Percentiles rank a stretch among this genome's conserved stretches.
phyloP scores from a whole-genome alignment of 2,888 invertebrate species.

The Dysmachus trigonus region DNA sequence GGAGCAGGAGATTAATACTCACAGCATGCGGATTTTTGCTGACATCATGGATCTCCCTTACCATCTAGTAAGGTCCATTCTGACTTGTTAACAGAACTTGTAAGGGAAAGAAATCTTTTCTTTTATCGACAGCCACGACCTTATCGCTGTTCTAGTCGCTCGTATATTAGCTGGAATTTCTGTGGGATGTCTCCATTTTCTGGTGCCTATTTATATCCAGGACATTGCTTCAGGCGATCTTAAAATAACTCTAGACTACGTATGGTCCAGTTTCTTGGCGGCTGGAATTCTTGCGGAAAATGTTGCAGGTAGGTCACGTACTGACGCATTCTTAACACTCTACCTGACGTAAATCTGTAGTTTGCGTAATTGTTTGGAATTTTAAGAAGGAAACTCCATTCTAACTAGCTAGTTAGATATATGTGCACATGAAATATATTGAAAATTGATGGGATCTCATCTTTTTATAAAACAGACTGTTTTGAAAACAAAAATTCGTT shows the following conservation, averaged over 20 bases:
- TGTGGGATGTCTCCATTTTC: slow-evolving; percentile 45
- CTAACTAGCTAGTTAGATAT: too few relatives aligned
- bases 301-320: slow-evolving; percentile 35
- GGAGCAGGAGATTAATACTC: slow-evolving; percentile 47
- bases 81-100: neutral
- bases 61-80: slow-evolving; percentile 43
- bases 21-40: slow-evolving; percentile 43
- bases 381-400: too few relatives aligned
- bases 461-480: too few relatives aligned
- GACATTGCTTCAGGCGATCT: slow-evolving; percentile 47
- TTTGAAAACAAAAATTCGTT: too few relatives aligned
- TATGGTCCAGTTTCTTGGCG: slow-evolving; percentile 44
- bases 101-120: neutral
- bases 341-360: neutral
- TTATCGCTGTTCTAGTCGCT: slow-evolving; percentile 43
- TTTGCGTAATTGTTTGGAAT: neutral
- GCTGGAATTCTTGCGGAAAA: slow-evolving; percentile 45
- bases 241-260: slow-evolving; percentile 38
- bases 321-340: neutral
- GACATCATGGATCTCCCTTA: slow-evolving; percentile 45
- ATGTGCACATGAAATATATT: too few relatives aligned
- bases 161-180: slow-evolving; percentile 47
- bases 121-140: slow-evolving; percentile 31
- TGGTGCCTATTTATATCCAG: slow-evolving; percentile 48
- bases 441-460: too few relatives aligned